Percentiles rank a stretch among this genome's conserved stretches.
phyloP scores from a whole-genome alignment of 2,888 invertebrate species.

The Coleophora flavipennella region DNA sequence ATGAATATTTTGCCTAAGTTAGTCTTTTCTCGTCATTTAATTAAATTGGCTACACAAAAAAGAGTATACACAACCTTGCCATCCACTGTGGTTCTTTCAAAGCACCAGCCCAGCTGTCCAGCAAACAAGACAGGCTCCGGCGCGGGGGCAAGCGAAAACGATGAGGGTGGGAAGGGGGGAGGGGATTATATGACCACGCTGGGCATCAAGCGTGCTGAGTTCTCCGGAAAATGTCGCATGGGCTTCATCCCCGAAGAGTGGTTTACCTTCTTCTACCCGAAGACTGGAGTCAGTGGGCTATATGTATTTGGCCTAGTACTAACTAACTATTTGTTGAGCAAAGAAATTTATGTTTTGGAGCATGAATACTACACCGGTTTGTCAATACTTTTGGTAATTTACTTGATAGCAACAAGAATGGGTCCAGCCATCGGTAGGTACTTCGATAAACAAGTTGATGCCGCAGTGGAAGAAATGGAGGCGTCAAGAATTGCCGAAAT shows the following conservation, averaged over 20 bases:
- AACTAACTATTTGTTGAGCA: constrained; percentile 87
- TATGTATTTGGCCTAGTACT: constrained; percentile 87
- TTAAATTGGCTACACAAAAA: too few relatives aligned
- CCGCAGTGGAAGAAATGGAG: constrained; percentile 63
- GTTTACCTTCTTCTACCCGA: constrained; percentile 90
- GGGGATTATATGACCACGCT: too few relatives aligned
- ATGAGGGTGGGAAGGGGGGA: too few relatives aligned
- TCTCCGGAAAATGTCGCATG: constrained; percentile 66
- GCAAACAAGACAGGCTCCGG: too few relatives aligned
- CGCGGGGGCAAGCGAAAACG: too few relatives aligned
- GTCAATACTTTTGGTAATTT: constrained; percentile 76
- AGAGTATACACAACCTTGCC: too few relatives aligned
- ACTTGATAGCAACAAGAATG: constrained; percentile 74
- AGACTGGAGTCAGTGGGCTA: constrained; percentile 90
- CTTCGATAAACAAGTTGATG: constrained; percentile 80
- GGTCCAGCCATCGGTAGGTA: constrained; percentile 75
- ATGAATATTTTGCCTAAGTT: too few relatives aligned
- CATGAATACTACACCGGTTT: constrained; percentile 90
- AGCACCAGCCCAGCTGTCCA: too few relatives aligned
- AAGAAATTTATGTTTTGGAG: constrained; percentile 94
- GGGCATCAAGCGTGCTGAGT: constrained; percentile 25
- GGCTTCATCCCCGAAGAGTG: constrained; percentile 64
- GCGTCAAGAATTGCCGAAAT: constrained; percentile 67
- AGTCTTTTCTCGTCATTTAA: too few relatives aligned
- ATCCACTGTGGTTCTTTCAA: too few relatives aligned